Percentiles rank a stretch among this genome's conserved stretches.
Evolutionary conservation across 2,113 vertebrate genomes (phyloP).

Genomic region (Fulica atra): DNA sequence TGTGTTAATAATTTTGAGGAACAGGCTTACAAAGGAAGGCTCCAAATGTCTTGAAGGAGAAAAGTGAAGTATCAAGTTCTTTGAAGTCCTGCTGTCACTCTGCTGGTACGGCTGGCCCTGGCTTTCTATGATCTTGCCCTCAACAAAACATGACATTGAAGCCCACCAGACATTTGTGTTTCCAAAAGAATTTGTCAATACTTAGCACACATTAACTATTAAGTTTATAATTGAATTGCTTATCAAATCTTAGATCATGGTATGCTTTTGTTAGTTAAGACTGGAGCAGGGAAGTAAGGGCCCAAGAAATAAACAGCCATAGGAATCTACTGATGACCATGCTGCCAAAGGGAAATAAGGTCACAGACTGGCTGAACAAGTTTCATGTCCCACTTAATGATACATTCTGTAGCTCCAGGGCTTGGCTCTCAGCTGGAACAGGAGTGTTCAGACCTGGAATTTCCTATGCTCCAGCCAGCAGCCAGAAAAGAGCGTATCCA

Average conservation of each 20-base stretch:
- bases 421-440: background rate
- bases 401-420: background rate
- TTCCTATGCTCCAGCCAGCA: background rate
- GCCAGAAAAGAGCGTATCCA: background rate
- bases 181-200: background rate
- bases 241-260: background rate
- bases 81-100: background rate
- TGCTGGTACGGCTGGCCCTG: background rate
- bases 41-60: background rate
- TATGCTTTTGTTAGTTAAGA: background rate
- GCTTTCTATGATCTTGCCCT: background rate
- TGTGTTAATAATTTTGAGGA: background rate
- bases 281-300: background rate
- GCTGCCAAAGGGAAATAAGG: background rate
- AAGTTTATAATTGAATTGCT: background rate
- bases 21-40: background rate
- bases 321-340: background rate
- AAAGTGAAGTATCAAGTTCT: background rate
- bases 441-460: background rate
- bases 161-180: background rate
- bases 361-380: conserved; percentile 2
- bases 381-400: background rate
- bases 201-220: background rate
- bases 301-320: background rate
- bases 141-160: background rate